These are phyloP conservation scores for Apeira syringaria DNA, from an alignment of 2,888 invertebrate species.

Conservation along the genomic window DNA sequence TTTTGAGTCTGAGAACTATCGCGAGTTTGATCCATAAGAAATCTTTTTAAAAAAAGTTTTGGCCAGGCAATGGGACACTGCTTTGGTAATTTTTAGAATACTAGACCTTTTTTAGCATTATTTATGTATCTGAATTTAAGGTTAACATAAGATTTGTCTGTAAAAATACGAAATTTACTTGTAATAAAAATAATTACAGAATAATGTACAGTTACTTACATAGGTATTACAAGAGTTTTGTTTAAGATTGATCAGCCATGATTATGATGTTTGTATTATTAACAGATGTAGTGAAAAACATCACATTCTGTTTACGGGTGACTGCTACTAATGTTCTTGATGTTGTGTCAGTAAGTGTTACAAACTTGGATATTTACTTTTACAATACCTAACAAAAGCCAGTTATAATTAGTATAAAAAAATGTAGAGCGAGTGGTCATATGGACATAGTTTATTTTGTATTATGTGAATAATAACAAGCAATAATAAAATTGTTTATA, in stretches of 20 bases:
- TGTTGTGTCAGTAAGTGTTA: constrained; percentile 3
- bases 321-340: constrained; percentile 60
- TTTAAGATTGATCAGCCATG: constrained; percentile 67
- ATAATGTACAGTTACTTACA: constrained; percentile 72
- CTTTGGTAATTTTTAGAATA: too few relatives aligned
- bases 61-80: too few relatives aligned
- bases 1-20: too few relatives aligned
- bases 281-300: constrained; percentile 51
- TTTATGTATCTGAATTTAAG: neutral
- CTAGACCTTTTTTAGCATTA: too few relatives aligned
- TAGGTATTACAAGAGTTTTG: constrained; percentile 54
- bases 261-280: constrained; percentile 60
- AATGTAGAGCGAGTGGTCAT: constrained; percentile 65
- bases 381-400: constrained; percentile 35
- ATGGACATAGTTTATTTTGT: constrained; percentile 87
- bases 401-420: constrained; percentile 59
- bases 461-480: constrained; percentile 87
- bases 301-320: constrained; percentile 63
- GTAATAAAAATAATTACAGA: constrained; percentile 54
- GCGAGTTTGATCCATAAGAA: too few relatives aligned
- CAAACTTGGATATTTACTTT: neutral
- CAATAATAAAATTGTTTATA: constrained; percentile 86
- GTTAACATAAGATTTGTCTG: constrained; percentile 29
- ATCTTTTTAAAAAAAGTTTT: too few relatives aligned
- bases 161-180: constrained; percentile 68